Evolutionary conservation across 2,888 invertebrate species (phyloP), one percentile per base, ranked within the genome.

Genomic region (Nudaria mundana): DNA sequence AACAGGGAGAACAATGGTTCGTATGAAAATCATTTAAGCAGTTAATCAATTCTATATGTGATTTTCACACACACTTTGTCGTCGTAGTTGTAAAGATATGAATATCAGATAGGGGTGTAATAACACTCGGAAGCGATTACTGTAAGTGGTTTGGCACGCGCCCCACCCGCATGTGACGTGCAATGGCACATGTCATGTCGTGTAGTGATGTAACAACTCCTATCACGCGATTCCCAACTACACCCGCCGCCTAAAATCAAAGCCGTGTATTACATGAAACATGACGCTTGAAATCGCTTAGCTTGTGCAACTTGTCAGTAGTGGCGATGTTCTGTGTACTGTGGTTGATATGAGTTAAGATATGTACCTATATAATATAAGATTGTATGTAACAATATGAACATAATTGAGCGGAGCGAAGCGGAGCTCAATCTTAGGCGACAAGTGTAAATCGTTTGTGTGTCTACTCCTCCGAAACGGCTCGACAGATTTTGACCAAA

Each of bases 91-190:
- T 24, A 11, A 6, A 40, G 48, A 49, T 30, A 40, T 58, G 40
- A 32, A 23, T 3, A 23, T 24, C 38, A 13, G 23, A 61, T 57
- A 75, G 71, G 77, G 77, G 76, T 69, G 58, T 66, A 71, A 74
- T 80, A 76, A 75, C 60, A 67, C 54, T 60, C 52, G 69, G 58
- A 66, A 70, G 66, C 71, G 76, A 78, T 81, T 80, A 79, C 65
- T 66, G 70, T 67, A 74, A 78, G 73, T 73, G 77, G 71, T 73
- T 65, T 66, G 71, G 71, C 81, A 77, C 81, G 77, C 71, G 81
- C 62, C 40, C 40, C 66, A 47, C 82, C 82, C 84, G 81, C 76
- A 80, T 81, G 54, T 64, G 69, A 70, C 67, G 70, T 68, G 71
- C 37, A 39, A 48, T 26, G 47, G 42, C 29, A 66, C 56, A 52